A percentile compares a stretch with the other conserved stretches of the same genome.
phyloP scores from a whole-genome alignment of 1,140 invertebrate genomes.

The Eufriesea mexicana region DNA sequence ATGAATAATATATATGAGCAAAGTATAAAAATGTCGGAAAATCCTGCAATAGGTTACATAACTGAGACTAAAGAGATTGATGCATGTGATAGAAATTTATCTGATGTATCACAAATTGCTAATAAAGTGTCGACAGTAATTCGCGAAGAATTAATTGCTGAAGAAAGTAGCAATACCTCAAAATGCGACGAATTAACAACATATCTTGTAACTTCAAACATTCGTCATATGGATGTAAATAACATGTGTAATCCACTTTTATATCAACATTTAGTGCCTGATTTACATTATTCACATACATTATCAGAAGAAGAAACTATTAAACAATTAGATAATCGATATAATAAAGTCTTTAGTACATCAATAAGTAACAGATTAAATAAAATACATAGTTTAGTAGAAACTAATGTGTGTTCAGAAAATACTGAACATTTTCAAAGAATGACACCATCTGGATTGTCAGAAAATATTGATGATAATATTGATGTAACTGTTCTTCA shows the following conservation, averaged over 20 bases:
- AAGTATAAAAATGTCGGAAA: neutral
- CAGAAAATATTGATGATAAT: slow-evolving; percentile 70
- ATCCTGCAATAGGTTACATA: neutral
- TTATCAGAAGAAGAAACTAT: slow-evolving; percentile 71
- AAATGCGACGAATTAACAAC: slow-evolving; percentile 75
- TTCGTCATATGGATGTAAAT: slow-evolving; percentile 73
- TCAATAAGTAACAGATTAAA: slow-evolving; percentile 67
- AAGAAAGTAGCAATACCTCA: slow-evolving; percentile 67
- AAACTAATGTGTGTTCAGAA: slow-evolving; percentile 46
- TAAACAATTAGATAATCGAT: slow-evolving; percentile 74
- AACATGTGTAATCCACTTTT: slow-evolving; percentile 75
- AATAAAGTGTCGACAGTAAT: slow-evolving; percentile 75
- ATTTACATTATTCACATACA: slow-evolving; percentile 44
- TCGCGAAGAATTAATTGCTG: slow-evolving; percentile 74
- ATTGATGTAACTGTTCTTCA: slow-evolving; percentile 69
- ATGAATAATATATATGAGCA: slow-evolving; percentile 53
- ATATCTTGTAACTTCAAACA: slow-evolving; percentile 74
- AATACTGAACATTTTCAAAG: slow-evolving; percentile 55
- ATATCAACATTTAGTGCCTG: slow-evolving; percentile 75
- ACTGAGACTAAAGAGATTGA: neutral
- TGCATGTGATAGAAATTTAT: neutral
- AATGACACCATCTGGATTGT: slow-evolving; percentile 65
- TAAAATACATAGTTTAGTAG: slow-evolving; percentile 63
- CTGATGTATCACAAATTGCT: slow-evolving; percentile 32
- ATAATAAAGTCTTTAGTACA: slow-evolving; percentile 70